Percentiles rank a stretch among this genome's conserved stretches.
These are phyloP conservation scores for Naso thynnoides DNA, from an alignment of 2,797 vertebrate species.

Conservation along the genomic window DNA sequence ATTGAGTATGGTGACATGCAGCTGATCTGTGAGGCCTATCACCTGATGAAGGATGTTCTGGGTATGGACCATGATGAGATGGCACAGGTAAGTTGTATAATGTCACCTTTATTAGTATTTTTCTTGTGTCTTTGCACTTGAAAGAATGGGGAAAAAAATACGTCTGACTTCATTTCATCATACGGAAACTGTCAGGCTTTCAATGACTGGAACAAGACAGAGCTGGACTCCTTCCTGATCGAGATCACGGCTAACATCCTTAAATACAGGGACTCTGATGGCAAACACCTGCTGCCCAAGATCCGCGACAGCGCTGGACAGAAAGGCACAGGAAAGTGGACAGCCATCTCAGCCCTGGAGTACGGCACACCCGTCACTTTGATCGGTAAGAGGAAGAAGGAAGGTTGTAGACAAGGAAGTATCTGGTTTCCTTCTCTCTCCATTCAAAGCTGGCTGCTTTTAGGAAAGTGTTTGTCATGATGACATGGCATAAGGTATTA, in stretches of 20 bases:
- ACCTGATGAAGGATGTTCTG: constrained; percentile 96
- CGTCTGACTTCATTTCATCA: neutral
- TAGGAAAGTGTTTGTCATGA: constrained; percentile 36
- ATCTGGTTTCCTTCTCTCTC: constrained; percentile 25
- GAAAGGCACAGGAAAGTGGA: constrained; percentile 99
- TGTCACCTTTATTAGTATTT: neutral
- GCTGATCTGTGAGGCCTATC: constrained; percentile 98
- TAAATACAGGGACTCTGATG: constrained; percentile 89
- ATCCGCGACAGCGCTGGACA: constrained; percentile 97
- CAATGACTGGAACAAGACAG: constrained; percentile 95
- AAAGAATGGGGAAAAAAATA: neutral
- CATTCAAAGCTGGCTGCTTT: constrained; percentile 10
- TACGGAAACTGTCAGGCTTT: constrained; percentile 84
- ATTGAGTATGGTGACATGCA: constrained; percentile 99
- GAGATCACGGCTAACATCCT: constrained; percentile 98
- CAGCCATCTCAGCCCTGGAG: constrained; percentile 95
- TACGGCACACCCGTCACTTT: constrained; percentile 95
- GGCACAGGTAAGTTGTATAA: constrained; percentile 86
- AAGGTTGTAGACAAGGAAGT: constrained; percentile 48
- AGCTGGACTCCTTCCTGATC: constrained; percentile 97
- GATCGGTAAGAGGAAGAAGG: constrained; percentile 88
- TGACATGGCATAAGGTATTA: constrained; percentile 32
- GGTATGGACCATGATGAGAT: constrained; percentile 92
- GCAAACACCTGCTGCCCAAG: constrained; percentile 91
- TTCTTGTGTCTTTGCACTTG: neutral